Base-by-base conservation (phyloP, 2,113 vertebrate genomes). In the Poeciliopsis occidentalis region DNA sequence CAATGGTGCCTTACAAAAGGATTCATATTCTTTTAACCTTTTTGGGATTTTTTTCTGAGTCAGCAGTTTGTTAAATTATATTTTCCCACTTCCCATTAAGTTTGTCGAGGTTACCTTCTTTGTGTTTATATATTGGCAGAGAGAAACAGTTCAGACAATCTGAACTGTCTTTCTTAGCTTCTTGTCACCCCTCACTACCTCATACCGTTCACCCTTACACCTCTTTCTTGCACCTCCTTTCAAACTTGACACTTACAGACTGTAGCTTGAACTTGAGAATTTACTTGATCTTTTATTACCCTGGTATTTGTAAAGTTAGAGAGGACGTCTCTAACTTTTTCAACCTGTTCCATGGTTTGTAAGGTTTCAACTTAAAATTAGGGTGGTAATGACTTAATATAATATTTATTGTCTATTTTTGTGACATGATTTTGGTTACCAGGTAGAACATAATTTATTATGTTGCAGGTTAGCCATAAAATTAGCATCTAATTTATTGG, bases 181-280 rank as follows among this genome's bases (percentile, higher is more conserved):
- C 63, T 26, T 72, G n/a, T 76, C 22, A 29, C 27, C 67, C 76
- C 68, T 81, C 69, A 81, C 76, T 37, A 66, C 57, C 66, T 67
- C 64, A 62, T 73, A 64, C 27, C 78, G 83, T 85, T 84, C 41
- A 76, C 69, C 69, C 64, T 88, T 60, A 76, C 90, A 92, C 87
- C 85, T 87, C 75, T 83, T 90, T 54, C 22, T 54, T 54, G 24
- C 51, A 54, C 19, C 51, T 22, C 51, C 22, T 22, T 54, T 54
- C 51, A 22, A 54, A 54, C 17, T 24, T 54, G 19, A 54, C 51
- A 54, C 51, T 22, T 2, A 3, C 7, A 22, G 19, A 30, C 57
- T 63, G 75, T 0, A 44, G 41, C 41, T 5, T 44, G 41, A 44
- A 54, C 34, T 37, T 37, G 34, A 37, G 34, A 37, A 37, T 37